These are phyloP conservation scores for Cyclargus thomasi DNA, from an alignment of 1,140 invertebrate genomes.

Conservation along the genomic window DNA sequence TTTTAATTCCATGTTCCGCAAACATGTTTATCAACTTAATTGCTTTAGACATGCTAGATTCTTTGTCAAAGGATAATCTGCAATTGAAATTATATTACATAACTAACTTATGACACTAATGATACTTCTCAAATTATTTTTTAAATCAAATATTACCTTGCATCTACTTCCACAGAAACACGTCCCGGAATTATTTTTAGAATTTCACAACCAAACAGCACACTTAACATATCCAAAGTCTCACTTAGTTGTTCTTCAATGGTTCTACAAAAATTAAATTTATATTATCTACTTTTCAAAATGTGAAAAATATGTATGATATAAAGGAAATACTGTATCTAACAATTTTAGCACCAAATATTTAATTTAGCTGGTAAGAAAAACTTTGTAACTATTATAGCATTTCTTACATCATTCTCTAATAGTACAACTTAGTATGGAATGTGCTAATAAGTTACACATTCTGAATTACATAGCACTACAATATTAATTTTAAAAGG, in stretches of 20 bases:
- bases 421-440: too few species aligned
- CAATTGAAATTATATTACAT: constrained; percentile 24
- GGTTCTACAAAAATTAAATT: constrained; percentile 73
- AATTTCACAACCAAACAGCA: constrained; percentile 97
- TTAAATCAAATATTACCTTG: constrained; percentile 78
- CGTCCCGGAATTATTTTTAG: constrained; percentile 98
- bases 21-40: constrained; percentile 92
- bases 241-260: constrained; percentile 83
- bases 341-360: too few species aligned
- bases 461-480: too few species aligned
- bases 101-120: not conserved
- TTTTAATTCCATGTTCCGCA: constrained; percentile 90
- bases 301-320: too few species aligned
- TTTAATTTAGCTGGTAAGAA: too few species aligned
- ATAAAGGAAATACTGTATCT: too few species aligned
- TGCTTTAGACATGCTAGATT: constrained; percentile 93
- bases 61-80: constrained; percentile 95
- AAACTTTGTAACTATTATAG: too few species aligned
- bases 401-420: too few species aligned
- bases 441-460: too few species aligned
- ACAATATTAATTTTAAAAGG: too few species aligned
- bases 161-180: constrained; percentile 99
- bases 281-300: not conserved
- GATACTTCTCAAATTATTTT: not conserved
- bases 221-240: constrained; percentile 95